Evolutionary conservation across 1,140 invertebrate genomes (phyloP).

Genomic region (Saccostrea cuccullata): DNA sequence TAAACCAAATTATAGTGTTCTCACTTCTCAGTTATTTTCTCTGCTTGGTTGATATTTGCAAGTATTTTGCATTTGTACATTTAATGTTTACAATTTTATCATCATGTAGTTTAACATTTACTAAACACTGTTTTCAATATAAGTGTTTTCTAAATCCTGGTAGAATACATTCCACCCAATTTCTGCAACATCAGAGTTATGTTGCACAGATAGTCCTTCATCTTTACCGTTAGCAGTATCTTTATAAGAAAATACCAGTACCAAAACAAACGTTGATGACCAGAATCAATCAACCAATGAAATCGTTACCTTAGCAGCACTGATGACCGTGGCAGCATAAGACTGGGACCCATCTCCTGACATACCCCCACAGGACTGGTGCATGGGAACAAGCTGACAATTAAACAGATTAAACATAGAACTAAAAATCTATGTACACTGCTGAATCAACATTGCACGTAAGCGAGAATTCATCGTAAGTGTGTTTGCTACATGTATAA

Average conservation of each 20-base stretch:
- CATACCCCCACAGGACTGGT: slow-evolving; percentile 91
- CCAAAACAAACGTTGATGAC: background rate
- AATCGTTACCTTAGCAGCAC: slow-evolving; percentile 90
- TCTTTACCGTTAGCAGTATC: background rate
- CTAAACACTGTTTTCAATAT: too few species aligned
- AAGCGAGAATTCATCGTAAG: too few species aligned
- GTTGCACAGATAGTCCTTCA: background rate
- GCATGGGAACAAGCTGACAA: slow-evolving; percentile 86
- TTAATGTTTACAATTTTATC: too few species aligned
- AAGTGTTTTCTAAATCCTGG: too few species aligned
- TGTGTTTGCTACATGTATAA: too few species aligned
- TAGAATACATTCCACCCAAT: too few species aligned
- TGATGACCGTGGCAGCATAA: slow-evolving; percentile 96
- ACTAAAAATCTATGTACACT: too few species aligned
- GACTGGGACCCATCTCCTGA: slow-evolving; percentile 87
- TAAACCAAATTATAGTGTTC: background rate
- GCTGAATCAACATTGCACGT: too few species aligned
- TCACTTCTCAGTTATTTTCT: too few species aligned
- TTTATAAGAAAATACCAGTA: background rate
- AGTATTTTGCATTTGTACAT: too few species aligned
- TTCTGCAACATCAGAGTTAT: background rate
- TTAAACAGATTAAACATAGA: background rate
- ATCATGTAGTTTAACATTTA: too few species aligned
- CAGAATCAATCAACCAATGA: background rate
- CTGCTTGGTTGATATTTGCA: too few species aligned